Conservation (phyloP, 2,888 invertebrate genomes). For the Folsomia candida region DNA sequence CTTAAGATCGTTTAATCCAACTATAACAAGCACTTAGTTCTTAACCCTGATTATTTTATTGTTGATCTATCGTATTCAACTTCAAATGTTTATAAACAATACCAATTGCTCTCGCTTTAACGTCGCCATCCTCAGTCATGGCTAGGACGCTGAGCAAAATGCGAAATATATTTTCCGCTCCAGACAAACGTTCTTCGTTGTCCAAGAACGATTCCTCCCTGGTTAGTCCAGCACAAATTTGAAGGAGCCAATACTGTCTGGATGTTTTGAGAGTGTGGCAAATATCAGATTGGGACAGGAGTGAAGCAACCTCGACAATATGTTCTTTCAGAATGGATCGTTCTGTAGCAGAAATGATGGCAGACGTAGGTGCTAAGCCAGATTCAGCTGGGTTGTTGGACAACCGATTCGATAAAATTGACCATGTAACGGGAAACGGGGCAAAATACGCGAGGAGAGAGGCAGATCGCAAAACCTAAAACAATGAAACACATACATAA, state of each 20-base stretch:
- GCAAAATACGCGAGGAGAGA: slow-evolving; percentile 76
- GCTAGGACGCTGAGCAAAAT: slow-evolving; percentile 53
- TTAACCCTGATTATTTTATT: too few species aligned
- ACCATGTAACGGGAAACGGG: slow-evolving; percentile 63
- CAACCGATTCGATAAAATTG: slow-evolving; percentile 45
- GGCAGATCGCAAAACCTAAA: slow-evolving; percentile 62
- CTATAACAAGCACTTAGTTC: background rate
- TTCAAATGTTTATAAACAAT: background rate
- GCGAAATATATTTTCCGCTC: slow-evolving; percentile 52
- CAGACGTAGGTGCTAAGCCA: slow-evolving; percentile 63
- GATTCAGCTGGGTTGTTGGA: slow-evolving; percentile 55
- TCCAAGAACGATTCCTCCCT: slow-evolving; percentile 27
- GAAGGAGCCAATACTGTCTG: slow-evolving; percentile 60
- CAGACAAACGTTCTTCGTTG: background rate
- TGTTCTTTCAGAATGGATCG: slow-evolving; percentile 57
- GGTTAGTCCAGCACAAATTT: slow-evolving; percentile 60
- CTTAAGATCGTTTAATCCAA: background rate
- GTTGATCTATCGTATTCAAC: too few species aligned
- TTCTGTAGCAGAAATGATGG: slow-evolving; percentile 63
- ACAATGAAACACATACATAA: too few species aligned
- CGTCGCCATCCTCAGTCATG: slow-evolving; percentile 51
- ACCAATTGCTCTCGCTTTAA: slow-evolving; percentile 41
- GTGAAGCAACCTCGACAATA: slow-evolving; percentile 61
- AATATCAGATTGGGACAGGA: slow-evolving; percentile 62
- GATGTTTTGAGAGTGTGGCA: slow-evolving; percentile 56